Percentiles rank a stretch among this genome's conserved stretches.
phyloP scores from a whole-genome alignment of 2,113 vertebrate species.

The Laticauda laticaudata region DNA sequence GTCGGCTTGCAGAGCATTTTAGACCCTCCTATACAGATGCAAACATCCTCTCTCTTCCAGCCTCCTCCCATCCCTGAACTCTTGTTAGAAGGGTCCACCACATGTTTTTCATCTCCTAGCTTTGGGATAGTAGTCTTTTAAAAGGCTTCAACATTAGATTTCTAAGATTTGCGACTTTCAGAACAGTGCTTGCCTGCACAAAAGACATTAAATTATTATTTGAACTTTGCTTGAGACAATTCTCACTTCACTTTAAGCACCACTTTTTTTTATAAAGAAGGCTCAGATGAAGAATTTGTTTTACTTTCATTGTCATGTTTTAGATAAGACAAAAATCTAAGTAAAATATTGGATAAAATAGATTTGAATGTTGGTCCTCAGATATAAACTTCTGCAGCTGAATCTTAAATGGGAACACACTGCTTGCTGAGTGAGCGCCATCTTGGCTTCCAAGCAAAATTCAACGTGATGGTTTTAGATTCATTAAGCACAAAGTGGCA shows the following conservation, averaged over 20 bases:
- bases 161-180: slow-evolving; percentile 70
- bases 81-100: slow-evolving; percentile 67
- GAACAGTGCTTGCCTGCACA: slow-evolving; percentile 70
- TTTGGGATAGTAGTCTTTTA: slow-evolving; percentile 73
- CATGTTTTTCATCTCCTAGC: slow-evolving; percentile 75
- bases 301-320: slow-evolving; percentile 32
- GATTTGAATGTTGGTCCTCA: background rate
- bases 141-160: slow-evolving; percentile 62
- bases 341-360: background rate
- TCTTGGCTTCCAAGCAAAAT: background rate
- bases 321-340: slow-evolving; percentile 16
- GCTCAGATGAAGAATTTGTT: slow-evolving; percentile 39
- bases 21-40: slow-evolving; percentile 66
- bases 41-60: slow-evolving; percentile 64
- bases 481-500: background rate
- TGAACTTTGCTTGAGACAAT: slow-evolving; percentile 66
- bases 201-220: slow-evolving; percentile 71
- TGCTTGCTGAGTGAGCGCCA: background rate
- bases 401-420: background rate
- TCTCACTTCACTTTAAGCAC: slow-evolving; percentile 52
- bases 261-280: slow-evolving; percentile 22
- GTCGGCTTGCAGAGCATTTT: slow-evolving; percentile 67
- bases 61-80: slow-evolving; percentile 54
- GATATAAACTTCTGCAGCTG: background rate
- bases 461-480: background rate